Conservation (phyloP, 23 tunicate genomes). For the Botrylloides violaceus region DNA sequence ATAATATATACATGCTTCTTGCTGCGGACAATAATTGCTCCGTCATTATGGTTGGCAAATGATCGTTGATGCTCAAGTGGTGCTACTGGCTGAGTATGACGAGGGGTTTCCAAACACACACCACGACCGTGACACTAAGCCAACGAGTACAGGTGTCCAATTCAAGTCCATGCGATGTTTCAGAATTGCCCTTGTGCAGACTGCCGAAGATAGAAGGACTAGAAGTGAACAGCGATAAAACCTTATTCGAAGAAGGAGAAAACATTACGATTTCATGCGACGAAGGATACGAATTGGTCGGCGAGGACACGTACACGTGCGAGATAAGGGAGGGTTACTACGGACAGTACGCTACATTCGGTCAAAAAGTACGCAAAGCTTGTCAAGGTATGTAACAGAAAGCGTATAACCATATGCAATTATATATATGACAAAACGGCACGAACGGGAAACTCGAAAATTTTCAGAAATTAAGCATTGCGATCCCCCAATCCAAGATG, state of each 20-base stretch:
- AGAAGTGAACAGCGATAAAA: not conserved
- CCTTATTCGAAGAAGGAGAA: slow-evolving; percentile 11
- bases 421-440: too few relatives aligned
- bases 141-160: too few relatives aligned
- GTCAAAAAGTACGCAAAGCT: slow-evolving; percentile 1
- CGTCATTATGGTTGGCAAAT: too few relatives aligned
- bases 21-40: not conserved
- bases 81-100: too few relatives aligned
- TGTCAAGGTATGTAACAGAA: slow-evolving; percentile 5
- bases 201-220: not conserved
- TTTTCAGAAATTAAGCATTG: slow-evolving; percentile 7
- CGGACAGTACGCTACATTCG: not conserved
- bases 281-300: slow-evolving; percentile 4
- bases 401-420: too few relatives aligned
- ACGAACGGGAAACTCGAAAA: not conserved
- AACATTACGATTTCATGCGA: slow-evolving; percentile 3
- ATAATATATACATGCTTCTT: not conserved
- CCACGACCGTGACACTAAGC: too few relatives aligned
- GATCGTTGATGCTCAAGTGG: too few relatives aligned
- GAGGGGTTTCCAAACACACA: too few relatives aligned
- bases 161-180: not conserved
- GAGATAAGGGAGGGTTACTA: not conserved
- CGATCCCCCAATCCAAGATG: slow-evolving; percentile 2
- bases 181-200: not conserved
- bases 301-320: not conserved